A percentile compares a stretch with the other conserved stretches of the same genome.
phyloP scores from a whole-genome alignment of 2,797 vertebrate species.

The Gobio occitaniae region DNA sequence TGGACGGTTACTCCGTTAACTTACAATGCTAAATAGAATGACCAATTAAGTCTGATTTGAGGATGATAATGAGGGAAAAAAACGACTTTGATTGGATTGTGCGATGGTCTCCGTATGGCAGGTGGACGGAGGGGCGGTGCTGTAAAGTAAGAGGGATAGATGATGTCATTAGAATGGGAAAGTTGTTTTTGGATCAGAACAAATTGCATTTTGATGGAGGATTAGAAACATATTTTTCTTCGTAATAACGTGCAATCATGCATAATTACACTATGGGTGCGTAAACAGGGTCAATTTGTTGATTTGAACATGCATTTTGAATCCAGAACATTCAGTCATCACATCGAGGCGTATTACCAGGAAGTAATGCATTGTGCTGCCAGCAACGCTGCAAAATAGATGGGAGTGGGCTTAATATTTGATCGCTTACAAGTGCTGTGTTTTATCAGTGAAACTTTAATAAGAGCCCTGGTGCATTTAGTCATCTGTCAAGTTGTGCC shows the following conservation, averaged over 20 bases:
- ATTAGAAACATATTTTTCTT: neutral
- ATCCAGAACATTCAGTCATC: conserved; percentile 24
- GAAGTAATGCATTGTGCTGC: neutral
- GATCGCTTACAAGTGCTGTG: conserved; percentile 47
- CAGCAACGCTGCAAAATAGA: neutral
- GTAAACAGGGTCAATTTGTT: neutral
- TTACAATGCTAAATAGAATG: neutral
- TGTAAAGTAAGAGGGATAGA: neutral
- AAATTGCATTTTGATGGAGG: neutral
- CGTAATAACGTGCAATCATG: neutral
- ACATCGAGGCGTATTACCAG: neutral
- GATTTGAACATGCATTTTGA: neutral
- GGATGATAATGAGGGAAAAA: neutral
- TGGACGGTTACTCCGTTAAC: neutral
- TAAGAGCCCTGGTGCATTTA: conserved; percentile 48
- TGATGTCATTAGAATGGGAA: neutral
- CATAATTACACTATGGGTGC: neutral
- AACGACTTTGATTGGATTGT: neutral
- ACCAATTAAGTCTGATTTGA: neutral
- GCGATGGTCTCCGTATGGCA: neutral
- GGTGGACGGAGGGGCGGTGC: neutral
- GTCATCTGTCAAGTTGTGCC: conserved; percentile 34
- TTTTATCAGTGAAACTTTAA: conserved; percentile 53
- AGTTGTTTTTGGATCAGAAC: conserved; percentile 8
- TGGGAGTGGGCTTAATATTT: conserved; percentile 51